Evolutionary conservation across 2,797 vertebrate genomes (phyloP).

Genomic region (Oceanodroma leucorhoa): DNA sequence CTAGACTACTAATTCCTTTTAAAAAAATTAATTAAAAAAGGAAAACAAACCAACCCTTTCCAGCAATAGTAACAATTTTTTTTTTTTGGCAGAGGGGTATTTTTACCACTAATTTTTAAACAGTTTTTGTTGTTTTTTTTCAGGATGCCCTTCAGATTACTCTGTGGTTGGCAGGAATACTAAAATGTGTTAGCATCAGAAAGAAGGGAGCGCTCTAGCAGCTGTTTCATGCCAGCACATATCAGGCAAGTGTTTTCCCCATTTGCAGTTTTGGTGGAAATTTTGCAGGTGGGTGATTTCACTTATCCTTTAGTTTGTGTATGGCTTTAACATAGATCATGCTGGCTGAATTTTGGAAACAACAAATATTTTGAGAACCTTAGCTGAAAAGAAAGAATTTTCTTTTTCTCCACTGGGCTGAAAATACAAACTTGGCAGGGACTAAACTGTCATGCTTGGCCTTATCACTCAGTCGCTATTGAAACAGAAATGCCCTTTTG

Average conservation of each 20-base stretch:
- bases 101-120: conserved; percentile 5
- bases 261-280: neutral
- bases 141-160: neutral
- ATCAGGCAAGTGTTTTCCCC: neutral
- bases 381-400: neutral
- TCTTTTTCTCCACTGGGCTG: conserved; percentile 20
- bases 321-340: neutral
- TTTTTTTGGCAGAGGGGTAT: neutral
- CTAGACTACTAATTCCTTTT: neutral
- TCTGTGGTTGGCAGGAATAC: neutral
- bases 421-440: neutral
- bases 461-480: neutral
- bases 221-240: neutral
- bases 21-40: neutral
- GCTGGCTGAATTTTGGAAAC: neutral
- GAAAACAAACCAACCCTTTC: neutral
- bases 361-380: conserved; percentile 25
- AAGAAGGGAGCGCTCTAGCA: neutral
- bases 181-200: neutral
- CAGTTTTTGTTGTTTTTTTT: neutral
- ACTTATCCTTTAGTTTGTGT: neutral
- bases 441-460: neutral
- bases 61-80: neutral
- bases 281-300: neutral
- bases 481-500: conserved; percentile 23